phyloP scores from a whole-genome alignment of 2,888 invertebrate genomes.

The Ectemnius cavifrons region DNA sequence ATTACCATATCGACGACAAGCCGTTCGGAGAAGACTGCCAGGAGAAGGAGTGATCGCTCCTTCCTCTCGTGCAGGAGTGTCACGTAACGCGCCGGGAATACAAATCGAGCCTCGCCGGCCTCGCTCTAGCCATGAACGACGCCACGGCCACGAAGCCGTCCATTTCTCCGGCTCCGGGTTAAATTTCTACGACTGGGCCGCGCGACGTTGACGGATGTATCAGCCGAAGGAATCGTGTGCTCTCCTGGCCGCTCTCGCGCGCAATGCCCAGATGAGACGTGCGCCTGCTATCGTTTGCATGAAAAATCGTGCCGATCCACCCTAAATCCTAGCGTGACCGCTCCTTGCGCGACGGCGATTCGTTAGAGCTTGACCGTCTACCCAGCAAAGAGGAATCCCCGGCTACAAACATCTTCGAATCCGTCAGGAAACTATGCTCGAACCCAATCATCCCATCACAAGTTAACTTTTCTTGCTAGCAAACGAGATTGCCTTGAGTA shows the following conservation, averaged over 20 bases:
- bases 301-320: constrained; percentile 53
- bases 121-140: constrained; percentile 49
- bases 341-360: constrained; percentile 14
- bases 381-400: not conserved
- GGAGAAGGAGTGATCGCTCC: constrained; percentile 60
- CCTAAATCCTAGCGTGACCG: constrained; percentile 48
- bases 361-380: constrained; percentile 17
- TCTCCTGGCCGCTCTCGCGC: not conserved
- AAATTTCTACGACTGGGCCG: constrained; percentile 73
- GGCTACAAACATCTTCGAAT: not conserved
- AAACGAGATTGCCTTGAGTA: not conserved
- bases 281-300: constrained; percentile 61
- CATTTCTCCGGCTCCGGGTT: constrained; percentile 70
- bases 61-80: constrained; percentile 59
- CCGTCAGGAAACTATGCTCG: not conserved
- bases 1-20: constrained; percentile 10
- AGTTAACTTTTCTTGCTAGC: too few relatives aligned
- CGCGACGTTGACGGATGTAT: constrained; percentile 74
- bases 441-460: too few relatives aligned
- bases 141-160: constrained; percentile 57
- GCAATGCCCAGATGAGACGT: constrained; percentile 55
- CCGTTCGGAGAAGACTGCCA: constrained; percentile 13
- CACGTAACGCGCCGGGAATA: constrained; percentile 68
- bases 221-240: constrained; percentile 69
- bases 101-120: constrained; percentile 68